Evolutionary conservation across 1,140 invertebrate species (phyloP).

Genomic region (Limonius californicus): DNA sequence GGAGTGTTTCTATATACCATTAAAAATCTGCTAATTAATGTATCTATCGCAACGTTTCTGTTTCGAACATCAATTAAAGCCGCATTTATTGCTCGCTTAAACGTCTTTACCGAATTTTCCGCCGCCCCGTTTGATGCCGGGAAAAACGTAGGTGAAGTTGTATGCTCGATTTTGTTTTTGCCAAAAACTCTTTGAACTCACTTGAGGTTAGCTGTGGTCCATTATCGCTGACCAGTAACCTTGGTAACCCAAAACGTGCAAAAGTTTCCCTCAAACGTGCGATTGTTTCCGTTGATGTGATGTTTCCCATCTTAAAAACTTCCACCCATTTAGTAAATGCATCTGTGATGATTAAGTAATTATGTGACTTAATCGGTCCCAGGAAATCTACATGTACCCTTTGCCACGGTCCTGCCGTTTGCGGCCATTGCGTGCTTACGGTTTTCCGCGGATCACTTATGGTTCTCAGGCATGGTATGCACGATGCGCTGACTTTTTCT

Average conservation of each 20-base stretch:
- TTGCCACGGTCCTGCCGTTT: constrained; percentile 44
- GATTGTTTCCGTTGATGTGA: background rate
- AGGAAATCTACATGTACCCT: constrained; percentile 43
- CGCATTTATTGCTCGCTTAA: background rate
- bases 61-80: too few species aligned
- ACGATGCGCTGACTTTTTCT: constrained; percentile 27
- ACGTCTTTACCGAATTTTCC: constrained; percentile 15
- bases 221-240: constrained; percentile 15
- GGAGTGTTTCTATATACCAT: constrained; percentile 15
- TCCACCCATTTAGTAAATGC: constrained; percentile 47
- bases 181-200: background rate
- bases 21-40: constrained; percentile 9
- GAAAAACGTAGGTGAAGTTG: constrained; percentile 13
- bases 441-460: constrained; percentile 25
- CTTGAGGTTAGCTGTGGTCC: background rate
- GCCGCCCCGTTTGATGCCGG: constrained; percentile 15
- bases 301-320: constrained; percentile 27
- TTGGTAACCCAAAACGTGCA: constrained; percentile 15
- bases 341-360: constrained; percentile 32
- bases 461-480: background rate
- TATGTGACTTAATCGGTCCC: background rate
- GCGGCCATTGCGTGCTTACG: constrained; percentile 36
- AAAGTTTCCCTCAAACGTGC: constrained; percentile 2
- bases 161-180: background rate
- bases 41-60: background rate